These are phyloP conservation scores for Cyclura pinguis DNA, from an alignment of 2,797 vertebrate species.

Conservation along the genomic window DNA sequence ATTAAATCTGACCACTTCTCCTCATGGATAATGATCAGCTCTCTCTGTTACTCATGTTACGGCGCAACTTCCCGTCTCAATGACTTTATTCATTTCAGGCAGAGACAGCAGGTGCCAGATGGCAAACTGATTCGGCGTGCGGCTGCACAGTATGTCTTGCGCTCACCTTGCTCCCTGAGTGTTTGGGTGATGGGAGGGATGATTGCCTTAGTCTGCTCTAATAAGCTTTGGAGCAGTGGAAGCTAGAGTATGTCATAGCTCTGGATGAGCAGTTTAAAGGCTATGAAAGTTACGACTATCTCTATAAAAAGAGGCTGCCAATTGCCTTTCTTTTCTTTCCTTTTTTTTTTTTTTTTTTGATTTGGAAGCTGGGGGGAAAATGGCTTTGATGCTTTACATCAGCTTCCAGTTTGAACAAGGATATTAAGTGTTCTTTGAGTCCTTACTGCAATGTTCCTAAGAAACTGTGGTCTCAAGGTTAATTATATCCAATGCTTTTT, in stretches of 20 bases:
- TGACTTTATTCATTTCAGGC: slow-evolving; percentile 74
- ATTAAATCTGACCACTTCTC: slow-evolving; percentile 76
- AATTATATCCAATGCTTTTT: slow-evolving; percentile 70
- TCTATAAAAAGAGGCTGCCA: slow-evolving; percentile 62
- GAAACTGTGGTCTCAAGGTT: slow-evolving; percentile 66
- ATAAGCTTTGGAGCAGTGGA: slow-evolving; percentile 66
- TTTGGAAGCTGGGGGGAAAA: slow-evolving; percentile 38
- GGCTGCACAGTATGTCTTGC: slow-evolving; percentile 65
- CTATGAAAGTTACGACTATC: slow-evolving; percentile 52
- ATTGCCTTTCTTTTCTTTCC: slow-evolving; percentile 22
- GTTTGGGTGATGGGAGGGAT: slow-evolving; percentile 55
- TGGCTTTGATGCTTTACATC: slow-evolving; percentile 64
- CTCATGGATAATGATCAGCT: slow-evolving; percentile 73
- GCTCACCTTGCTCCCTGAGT: slow-evolving; percentile 71
- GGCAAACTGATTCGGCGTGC: slow-evolving; percentile 68
- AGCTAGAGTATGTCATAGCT: slow-evolving; percentile 60
- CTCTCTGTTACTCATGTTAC: slow-evolving; percentile 77
- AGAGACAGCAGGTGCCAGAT: slow-evolving; percentile 80
- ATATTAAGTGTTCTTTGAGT: slow-evolving; percentile 74
- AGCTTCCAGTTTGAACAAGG: slow-evolving; percentile 71
- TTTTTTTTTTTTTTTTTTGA: slow-evolving; percentile 29
- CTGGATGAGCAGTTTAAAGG: slow-evolving; percentile 68
- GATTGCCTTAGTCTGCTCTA: slow-evolving; percentile 67
- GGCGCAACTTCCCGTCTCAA: slow-evolving; percentile 59
- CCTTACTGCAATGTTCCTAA: slow-evolving; percentile 71